phyloP scores from a whole-genome alignment of 1,140 invertebrate genomes.

The Procambarus virginalis region DNA sequence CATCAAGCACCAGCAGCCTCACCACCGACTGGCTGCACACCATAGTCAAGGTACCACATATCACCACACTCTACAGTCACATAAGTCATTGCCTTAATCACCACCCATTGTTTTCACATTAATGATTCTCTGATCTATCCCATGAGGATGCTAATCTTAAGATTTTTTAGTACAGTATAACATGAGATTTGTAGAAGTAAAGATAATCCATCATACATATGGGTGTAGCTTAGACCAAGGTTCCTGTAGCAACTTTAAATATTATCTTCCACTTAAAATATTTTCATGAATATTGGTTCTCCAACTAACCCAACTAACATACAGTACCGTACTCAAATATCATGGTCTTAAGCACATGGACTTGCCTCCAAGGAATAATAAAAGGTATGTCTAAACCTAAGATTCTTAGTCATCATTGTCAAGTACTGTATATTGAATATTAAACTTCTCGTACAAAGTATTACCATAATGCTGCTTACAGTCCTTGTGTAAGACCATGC shows the following conservation, averaged over 20 bases:
- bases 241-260: constrained; percentile 15
- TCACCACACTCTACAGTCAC: background rate
- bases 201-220: constrained; percentile 21
- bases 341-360: constrained; percentile 21
- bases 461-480: background rate
- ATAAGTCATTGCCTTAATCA: background rate
- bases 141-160: constrained; percentile 4
- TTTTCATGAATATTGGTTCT: constrained; percentile 51
- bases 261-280: constrained; percentile 28
- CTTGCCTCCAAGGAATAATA: constrained; percentile 17
- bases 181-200: constrained; percentile 34
- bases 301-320: constrained; percentile 50
- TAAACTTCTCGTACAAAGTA: background rate
- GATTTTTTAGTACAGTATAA: background rate
- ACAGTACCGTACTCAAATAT: constrained; percentile 31
- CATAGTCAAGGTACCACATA: constrained; percentile 52
- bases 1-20: constrained; percentile 52
- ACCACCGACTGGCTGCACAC: constrained; percentile 53
- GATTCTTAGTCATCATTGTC: constrained; percentile 31
- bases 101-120: constrained; percentile 1
- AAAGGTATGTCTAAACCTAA: constrained; percentile 33
- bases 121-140: background rate
- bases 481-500: background rate
- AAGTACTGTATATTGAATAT: background rate
- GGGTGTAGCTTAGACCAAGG: constrained; percentile 41